Percentiles rank a stretch among this genome's conserved stretches.
Conservation (phyloP, 2,797 vertebrate genomes). For the Leptoclinus maculatus region DNA sequence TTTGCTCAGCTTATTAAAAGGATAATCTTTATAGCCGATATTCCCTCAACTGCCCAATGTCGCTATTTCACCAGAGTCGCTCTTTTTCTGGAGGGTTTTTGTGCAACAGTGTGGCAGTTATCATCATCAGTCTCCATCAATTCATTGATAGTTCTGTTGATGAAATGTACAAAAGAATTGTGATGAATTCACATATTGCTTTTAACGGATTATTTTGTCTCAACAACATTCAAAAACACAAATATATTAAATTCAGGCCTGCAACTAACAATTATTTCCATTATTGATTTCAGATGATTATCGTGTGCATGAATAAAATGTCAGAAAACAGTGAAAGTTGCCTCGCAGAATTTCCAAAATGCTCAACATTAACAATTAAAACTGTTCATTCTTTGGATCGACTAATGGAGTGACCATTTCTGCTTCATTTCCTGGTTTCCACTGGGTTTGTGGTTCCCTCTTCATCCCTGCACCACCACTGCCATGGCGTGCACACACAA, state of each 20-base stretch:
- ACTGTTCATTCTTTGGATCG: background rate
- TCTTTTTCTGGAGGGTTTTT: slow-evolving; percentile 15
- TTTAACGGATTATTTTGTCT: background rate
- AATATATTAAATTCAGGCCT: background rate
- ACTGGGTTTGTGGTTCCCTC: background rate
- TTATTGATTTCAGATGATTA: background rate
- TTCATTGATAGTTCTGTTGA: background rate
- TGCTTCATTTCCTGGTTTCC: background rate
- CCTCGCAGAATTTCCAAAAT: background rate
- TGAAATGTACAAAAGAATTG: background rate
- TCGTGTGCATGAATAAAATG: background rate
- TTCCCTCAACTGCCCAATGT: background rate
- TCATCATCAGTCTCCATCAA: background rate
- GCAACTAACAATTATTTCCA: background rate
- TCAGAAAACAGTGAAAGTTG: background rate
- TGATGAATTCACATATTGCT: background rate
- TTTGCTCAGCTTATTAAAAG: slow-evolving; percentile 50
- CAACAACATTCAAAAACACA: background rate
- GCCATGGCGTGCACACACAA: background rate
- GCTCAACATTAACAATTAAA: background rate
- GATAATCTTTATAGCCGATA: slow-evolving; percentile 29
- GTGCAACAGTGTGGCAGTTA: background rate
- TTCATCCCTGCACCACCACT: background rate
- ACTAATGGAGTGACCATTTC: background rate
- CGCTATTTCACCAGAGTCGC: background rate